Conservation (phyloP, 92 coral and sea anemone genomes). For the Paragorgia papillata region DNA sequence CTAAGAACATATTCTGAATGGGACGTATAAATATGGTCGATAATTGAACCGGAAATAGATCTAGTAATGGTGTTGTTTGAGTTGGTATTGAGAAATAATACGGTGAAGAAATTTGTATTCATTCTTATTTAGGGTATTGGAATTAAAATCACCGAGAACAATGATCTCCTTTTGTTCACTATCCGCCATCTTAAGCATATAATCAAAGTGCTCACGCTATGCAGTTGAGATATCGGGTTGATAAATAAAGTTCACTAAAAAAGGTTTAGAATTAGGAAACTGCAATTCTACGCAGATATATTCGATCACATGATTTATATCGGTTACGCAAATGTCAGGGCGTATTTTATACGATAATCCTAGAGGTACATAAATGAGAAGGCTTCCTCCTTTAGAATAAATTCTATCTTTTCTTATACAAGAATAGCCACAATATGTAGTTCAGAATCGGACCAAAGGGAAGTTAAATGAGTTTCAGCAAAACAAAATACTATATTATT, state of each 20-base stretch:
- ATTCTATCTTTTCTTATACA: background rate
- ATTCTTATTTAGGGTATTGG: background rate
- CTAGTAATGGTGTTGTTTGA: background rate
- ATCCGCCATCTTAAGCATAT: background rate
- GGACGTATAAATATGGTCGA: background rate
- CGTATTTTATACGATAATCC: background rate
- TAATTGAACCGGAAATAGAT: background rate
- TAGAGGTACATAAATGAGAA: background rate
- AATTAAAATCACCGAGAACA: conserved; percentile 5
- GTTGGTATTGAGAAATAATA: background rate
- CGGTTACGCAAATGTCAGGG: background rate
- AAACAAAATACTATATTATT: conserved; percentile 1
- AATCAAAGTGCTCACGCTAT: background rate
- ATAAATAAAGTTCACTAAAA: background rate
- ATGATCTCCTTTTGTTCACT: background rate
- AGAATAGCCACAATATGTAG: background rate
- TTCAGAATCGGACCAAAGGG: background rate
- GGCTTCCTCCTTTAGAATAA: background rate
- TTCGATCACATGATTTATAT: background rate
- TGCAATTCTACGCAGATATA: background rate
- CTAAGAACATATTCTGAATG: background rate
- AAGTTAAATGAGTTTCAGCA: background rate
- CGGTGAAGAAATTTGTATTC: background rate
- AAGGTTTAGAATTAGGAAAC: background rate
- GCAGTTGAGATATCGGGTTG: background rate